Percentiles rank a stretch among this genome's conserved stretches.
These are phyloP conservation scores for Nowickia ferox DNA, from an alignment of 2,888 invertebrate species.

Conservation along the genomic window DNA sequence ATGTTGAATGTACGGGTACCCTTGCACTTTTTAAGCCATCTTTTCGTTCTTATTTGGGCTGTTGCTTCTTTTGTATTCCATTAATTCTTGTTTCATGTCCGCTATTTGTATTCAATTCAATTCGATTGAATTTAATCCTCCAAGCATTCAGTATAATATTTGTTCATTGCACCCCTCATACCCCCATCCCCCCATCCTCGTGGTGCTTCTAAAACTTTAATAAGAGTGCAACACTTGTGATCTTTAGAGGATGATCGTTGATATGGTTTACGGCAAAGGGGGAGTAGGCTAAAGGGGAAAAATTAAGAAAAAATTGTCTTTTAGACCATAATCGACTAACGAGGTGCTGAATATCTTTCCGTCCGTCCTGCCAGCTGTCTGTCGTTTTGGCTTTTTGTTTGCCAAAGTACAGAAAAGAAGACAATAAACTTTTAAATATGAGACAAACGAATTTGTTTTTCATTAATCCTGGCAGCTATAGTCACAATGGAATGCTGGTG, in stretches of 20 bases:
- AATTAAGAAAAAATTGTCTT: conserved; percentile 74
- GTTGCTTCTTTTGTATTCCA: conserved; percentile 57
- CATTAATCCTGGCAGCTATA: conserved; percentile 79
- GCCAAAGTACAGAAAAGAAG: neutral
- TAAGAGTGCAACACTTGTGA: conserved; percentile 63
- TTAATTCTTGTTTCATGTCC: conserved; percentile 63
- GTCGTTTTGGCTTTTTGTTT: conserved; percentile 1
- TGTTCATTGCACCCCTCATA: conserved; percentile 52
- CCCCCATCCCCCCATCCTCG: neutral
- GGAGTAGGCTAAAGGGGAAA: conserved; percentile 16
- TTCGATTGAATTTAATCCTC: conserved; percentile 72
- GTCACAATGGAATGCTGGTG: conserved; percentile 72
- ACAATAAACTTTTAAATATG: conserved; percentile 48
- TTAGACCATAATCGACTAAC: conserved; percentile 77
- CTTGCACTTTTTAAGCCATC: conserved; percentile 60
- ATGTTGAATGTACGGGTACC: neutral
- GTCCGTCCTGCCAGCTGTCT: conserved; percentile 50
- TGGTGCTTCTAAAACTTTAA: conserved; percentile 29
- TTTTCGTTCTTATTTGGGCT: conserved; percentile 41
- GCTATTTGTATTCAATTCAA: conserved; percentile 72
- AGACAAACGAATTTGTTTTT: conserved; percentile 75
- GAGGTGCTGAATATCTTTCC: conserved; percentile 77
- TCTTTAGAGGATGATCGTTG: conserved; percentile 2
- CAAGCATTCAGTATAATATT: conserved; percentile 64
- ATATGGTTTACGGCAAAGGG: neutral